phyloP scores from a whole-genome alignment of 2,113 vertebrate species.

The Nycticebus coucang region DNA sequence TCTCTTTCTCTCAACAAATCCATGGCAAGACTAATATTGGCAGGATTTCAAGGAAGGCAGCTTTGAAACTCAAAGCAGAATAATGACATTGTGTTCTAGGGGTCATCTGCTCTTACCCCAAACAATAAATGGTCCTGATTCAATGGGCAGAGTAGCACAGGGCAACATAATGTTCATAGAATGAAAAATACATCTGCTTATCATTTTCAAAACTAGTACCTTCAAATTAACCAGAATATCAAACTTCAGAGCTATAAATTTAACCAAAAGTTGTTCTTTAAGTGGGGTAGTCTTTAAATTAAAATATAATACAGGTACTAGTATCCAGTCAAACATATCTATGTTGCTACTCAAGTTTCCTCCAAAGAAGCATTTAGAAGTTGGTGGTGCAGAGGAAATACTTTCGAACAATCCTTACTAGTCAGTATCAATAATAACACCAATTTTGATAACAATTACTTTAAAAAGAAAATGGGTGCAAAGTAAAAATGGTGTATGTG shows the following conservation, averaged over 20 bases:
- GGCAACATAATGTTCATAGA: not conserved
- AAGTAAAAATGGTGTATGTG: not conserved
- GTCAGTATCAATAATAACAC: not conserved
- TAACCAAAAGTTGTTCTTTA: not conserved
- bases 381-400: not conserved
- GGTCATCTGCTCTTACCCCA: not conserved
- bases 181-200: conserved; percentile 3
- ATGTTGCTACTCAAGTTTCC: not conserved
- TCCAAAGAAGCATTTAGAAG: not conserved
- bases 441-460: not conserved
- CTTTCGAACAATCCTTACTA: not conserved
- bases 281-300: not conserved
- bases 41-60: not conserved
- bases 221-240: not conserved
- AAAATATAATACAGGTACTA: not conserved
- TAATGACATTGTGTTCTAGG: not conserved
- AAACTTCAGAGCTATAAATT: not conserved
- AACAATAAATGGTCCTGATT: not conserved
- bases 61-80: not conserved
- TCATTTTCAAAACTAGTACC: not conserved
- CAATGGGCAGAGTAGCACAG: not conserved
- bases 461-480: not conserved
- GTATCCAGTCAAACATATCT: not conserved
- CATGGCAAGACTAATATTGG: not conserved
- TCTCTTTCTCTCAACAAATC: not conserved